Percentiles rank a stretch among this genome's conserved stretches.
Evolutionary conservation across 2,797 vertebrate genomes (phyloP).

Genomic region (Sternarchorhynchus goeldii): DNA sequence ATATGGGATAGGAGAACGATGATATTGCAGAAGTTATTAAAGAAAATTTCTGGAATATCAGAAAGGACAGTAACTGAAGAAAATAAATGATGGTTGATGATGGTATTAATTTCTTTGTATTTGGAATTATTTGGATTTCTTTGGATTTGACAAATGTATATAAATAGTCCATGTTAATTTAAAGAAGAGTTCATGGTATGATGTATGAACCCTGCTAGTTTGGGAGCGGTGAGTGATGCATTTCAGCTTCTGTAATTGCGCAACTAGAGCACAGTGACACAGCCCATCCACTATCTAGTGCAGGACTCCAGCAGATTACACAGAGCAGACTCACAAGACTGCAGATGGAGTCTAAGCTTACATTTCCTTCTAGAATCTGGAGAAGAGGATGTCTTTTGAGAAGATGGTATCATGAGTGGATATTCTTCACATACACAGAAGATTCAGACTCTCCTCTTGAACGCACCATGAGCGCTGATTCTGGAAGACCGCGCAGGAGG

Average conservation of each 20-base stretch:
- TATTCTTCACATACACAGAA: slow-evolving; percentile 59
- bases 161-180: not conserved
- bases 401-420: slow-evolving; percentile 58
- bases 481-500: slow-evolving; percentile 56
- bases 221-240: not conserved
- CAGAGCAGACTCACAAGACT: slow-evolving; percentile 12
- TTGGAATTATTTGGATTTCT: not conserved
- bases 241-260: no score
- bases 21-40: not conserved
- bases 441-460: slow-evolving; percentile 66
- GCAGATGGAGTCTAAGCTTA: slow-evolving; percentile 18
- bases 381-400: slow-evolving; percentile 46
- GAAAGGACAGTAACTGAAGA: slow-evolving; percentile 6
- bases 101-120: not conserved
- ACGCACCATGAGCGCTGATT: slow-evolving; percentile 64
- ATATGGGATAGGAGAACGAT: slow-evolving; percentile 23
- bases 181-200: not conserved
- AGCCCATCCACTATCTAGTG: no score
- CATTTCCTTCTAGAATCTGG: slow-evolving; percentile 53
- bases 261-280: no score
- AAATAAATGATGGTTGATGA: not conserved
- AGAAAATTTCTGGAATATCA: not conserved
- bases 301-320: no score
- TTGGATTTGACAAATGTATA: not conserved
- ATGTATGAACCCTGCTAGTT: not conserved